These are phyloP conservation scores for Menura novaehollandiae DNA, from an alignment of 2,113 vertebrate species.

Conservation along the genomic window DNA sequence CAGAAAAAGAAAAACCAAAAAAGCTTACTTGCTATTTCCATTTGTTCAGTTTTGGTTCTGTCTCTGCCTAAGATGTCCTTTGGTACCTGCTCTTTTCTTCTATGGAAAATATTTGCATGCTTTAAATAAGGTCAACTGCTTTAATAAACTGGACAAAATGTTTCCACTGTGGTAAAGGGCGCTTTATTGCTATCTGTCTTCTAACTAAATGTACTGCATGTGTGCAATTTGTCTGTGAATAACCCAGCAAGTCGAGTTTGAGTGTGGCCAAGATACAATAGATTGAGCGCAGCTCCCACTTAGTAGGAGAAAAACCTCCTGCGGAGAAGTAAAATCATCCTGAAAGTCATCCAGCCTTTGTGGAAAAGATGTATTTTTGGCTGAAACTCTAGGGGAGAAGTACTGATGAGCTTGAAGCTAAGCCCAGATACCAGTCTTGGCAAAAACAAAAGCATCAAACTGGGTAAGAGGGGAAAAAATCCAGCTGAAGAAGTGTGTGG, in stretches of 20 bases:
- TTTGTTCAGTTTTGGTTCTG: background rate
- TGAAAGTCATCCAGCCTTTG: slow-evolving; percentile 56
- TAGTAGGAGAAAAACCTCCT: slow-evolving; percentile 34
- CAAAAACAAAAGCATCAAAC: slow-evolving; percentile 53
- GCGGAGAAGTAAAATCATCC: slow-evolving; percentile 33
- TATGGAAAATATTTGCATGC: background rate
- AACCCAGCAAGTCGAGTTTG: background rate
- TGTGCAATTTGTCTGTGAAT: slow-evolving; percentile 19
- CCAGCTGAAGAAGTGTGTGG: background rate
- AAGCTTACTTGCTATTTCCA: background rate
- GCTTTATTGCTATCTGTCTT: background rate
- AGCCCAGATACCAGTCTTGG: slow-evolving; percentile 53
- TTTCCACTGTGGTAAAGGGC: background rate
- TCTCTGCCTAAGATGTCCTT: background rate
- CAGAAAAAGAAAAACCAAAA: background rate
- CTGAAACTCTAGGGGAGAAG: slow-evolving; percentile 43
- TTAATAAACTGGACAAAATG: background rate
- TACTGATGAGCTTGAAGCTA: slow-evolving; percentile 59
- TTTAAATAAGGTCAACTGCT: background rate
- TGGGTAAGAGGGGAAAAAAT: background rate
- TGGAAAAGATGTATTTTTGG: slow-evolving; percentile 60
- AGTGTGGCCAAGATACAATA: slow-evolving; percentile 13
- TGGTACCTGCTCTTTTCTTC: background rate
- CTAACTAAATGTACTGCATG: background rate
- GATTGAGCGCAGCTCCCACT: slow-evolving; percentile 25